A percentile compares a stretch with the other conserved stretches of the same genome.
phyloP scores from a whole-genome alignment of 2,113 vertebrate species.

The Desmodus rotundus region DNA sequence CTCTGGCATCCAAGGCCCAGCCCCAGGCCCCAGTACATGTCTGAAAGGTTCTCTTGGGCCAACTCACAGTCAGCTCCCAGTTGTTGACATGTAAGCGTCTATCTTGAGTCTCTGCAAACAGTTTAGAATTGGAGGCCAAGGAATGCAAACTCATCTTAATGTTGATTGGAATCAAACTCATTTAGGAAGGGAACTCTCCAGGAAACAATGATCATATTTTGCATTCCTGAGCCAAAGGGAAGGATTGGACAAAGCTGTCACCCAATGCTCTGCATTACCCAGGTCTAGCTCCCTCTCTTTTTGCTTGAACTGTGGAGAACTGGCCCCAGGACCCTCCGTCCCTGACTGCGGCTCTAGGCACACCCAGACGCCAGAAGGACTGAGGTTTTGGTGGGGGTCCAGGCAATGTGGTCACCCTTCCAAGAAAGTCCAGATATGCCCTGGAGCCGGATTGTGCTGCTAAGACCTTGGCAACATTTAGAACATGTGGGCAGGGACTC shows the following conservation, averaged over 20 bases:
- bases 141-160: constrained; percentile 52
- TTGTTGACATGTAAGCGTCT: constrained; percentile 2
- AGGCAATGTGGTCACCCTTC: constrained; percentile 20
- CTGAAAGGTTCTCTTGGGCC: neutral
- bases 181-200: constrained; percentile 56
- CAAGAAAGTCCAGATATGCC: neutral
- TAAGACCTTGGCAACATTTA: neutral
- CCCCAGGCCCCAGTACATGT: fast-evolving
- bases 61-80: constrained; percentile 12
- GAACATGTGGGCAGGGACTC: neutral
- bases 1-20: neutral
- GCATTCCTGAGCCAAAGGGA: constrained; percentile 30
- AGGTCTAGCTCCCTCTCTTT: neutral
- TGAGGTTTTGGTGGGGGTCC: neutral
- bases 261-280: neutral
- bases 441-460: neutral
- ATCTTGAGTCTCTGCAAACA: constrained; percentile 49
- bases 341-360: neutral
- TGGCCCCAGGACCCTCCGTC: neutral
- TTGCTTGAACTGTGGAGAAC: neutral
- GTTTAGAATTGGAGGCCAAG: constrained; percentile 32
- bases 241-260: neutral
- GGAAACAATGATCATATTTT: constrained; percentile 55
- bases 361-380: neutral
- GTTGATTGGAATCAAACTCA: constrained; percentile 9